Base-by-base conservation (phyloP, 1,140 invertebrate species). In the Cotesia chilonis region DNA sequence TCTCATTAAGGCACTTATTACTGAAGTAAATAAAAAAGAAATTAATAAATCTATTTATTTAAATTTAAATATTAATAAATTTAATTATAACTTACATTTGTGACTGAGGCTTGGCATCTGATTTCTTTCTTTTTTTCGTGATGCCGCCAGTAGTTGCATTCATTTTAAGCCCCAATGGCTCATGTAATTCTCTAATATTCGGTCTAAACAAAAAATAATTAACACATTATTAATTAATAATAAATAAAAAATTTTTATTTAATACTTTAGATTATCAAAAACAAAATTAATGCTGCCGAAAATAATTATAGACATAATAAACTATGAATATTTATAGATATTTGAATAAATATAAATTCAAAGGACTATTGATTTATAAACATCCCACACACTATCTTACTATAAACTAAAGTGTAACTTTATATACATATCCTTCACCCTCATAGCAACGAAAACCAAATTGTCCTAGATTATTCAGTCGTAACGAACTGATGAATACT, bases 1-100 rank as follows among this genome's bases (percentile, higher is more conserved):
- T 97, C 88, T 97, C 95, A 92, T 96, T 97, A 90, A 95, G 91
- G 90, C 95, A 96, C 90, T 97, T 97, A 85, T 95, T 96, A 17
- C 52, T 71, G 12, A 59, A 55, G 28, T 41, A 20, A 65, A 20
- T 38, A 64, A 69, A 41, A 74, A 74, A 73, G 55, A 51, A 28
- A 60, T 35, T 20, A 41, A 17, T 38, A 72, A 17, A 47, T 38
- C 55, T 59, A 63, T 51, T 20, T 5, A n/a, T 12, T 28, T 28
- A 28, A 4, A 66, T 12, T 51, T 35, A 47, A 17, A 51, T 14
- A 37, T 38, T 17, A 36, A 57, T 12, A 54, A 57, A 57, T 28
- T 17, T 59, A 10, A 35, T 10, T 52, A 47, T 20, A 77, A 89
- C 92, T 92, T 90, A 94, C 93, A 93, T 90, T 90, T 94, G 92